These are phyloP conservation scores for Xenotilapia caudafasciata DNA, from an alignment of 2,113 vertebrate genomes.

Conservation along the genomic window DNA sequence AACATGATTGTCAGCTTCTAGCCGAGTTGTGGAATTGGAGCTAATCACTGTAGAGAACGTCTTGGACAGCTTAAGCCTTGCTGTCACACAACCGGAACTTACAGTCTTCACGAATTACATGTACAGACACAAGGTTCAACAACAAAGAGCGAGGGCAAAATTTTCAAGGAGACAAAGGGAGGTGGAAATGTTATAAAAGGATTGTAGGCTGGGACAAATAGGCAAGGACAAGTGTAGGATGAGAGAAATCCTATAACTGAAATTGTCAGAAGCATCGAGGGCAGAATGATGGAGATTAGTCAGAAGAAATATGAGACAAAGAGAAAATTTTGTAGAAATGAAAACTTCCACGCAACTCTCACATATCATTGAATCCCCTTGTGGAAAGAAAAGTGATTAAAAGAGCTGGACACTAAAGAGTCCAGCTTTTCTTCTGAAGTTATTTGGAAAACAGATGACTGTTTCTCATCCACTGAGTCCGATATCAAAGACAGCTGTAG, in stretches of 20 bases:
- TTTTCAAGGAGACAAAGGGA: background rate
- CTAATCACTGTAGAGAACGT: background rate
- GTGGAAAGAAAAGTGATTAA: background rate
- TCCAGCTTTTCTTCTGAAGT: background rate
- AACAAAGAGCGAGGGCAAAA: background rate
- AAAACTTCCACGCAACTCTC: background rate
- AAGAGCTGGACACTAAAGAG: background rate
- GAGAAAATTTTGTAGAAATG: background rate
- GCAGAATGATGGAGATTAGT: constrained; percentile 4
- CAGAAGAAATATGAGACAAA: background rate
- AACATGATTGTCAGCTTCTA: background rate
- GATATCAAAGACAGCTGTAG: background rate
- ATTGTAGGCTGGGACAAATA: background rate
- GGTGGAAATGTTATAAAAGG: background rate
- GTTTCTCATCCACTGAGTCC: background rate
- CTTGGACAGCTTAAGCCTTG: constrained; percentile 11
- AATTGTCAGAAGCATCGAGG: background rate
- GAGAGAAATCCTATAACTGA: constrained; percentile 8
- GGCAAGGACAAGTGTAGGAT: background rate
- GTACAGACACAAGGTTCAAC: background rate
- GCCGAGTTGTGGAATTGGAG: background rate
- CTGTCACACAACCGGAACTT: background rate
- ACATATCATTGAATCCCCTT: background rate
- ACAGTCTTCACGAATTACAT: background rate
- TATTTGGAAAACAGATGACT: background rate